Conservation (phyloP, 2,888 invertebrate species). For the Schizotus pectinicornis region DNA sequence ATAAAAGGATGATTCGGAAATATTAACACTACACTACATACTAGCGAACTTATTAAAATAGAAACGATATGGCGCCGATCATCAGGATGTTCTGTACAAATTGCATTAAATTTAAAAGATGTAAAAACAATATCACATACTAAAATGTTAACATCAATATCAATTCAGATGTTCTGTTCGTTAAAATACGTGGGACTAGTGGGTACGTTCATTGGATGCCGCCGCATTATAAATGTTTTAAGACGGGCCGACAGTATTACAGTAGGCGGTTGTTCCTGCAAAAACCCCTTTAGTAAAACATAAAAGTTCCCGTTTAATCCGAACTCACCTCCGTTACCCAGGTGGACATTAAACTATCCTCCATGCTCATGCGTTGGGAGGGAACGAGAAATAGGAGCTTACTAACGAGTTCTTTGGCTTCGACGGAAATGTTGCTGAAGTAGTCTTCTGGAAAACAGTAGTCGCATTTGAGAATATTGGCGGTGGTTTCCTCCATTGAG, state of each 20-base stretch:
- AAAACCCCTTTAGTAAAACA: constrained; percentile 7
- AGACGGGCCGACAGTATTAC: constrained; percentile 54
- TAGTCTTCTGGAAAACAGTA: constrained; percentile 84
- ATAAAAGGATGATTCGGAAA: constrained; percentile 5
- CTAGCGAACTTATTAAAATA: not conserved
- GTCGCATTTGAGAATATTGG: constrained; percentile 82
- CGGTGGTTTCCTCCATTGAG: constrained; percentile 82
- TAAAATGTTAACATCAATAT: constrained; percentile 4
- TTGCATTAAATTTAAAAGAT: constrained; percentile 6
- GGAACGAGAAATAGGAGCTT: constrained; percentile 68
- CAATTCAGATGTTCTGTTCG: constrained; percentile 34
- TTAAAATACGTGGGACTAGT: constrained; percentile 45
- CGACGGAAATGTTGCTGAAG: constrained; percentile 70
- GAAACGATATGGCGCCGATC: constrained; percentile 5
- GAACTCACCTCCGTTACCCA: constrained; percentile 58
- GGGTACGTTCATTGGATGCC: constrained; percentile 53
- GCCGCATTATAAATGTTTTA: constrained; percentile 56
- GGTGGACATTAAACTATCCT: constrained; percentile 56
- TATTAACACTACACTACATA: not conserved
- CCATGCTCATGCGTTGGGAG: constrained; percentile 61
- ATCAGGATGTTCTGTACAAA: constrained; percentile 8
- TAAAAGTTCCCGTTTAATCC: not conserved
- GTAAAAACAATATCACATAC: constrained; percentile 22
- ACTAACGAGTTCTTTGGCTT: constrained; percentile 72
- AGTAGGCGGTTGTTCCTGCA: constrained; percentile 27